Evolutionary conservation across 2,888 invertebrate genomes (phyloP).

Genomic region (Leucania comma): DNA sequence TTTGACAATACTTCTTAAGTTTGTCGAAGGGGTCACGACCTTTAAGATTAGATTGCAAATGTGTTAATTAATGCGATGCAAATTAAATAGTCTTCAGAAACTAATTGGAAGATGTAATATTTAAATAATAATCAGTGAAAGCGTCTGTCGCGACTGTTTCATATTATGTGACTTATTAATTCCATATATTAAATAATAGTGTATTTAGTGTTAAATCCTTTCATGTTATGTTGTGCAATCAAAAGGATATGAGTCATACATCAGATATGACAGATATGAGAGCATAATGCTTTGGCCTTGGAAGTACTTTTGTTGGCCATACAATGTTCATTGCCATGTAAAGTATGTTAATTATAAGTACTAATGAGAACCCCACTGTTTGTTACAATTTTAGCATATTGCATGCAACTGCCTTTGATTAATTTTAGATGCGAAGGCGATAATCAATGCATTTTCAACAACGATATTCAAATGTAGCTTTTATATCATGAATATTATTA

Average conservation of each 20-base stretch:
- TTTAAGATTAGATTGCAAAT: slow-evolving; percentile 16
- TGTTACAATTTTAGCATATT: slow-evolving; percentile 71
- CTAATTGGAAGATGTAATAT: slow-evolving; percentile 23
- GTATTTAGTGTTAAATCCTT: slow-evolving; percentile 45
- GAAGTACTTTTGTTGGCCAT: slow-evolving; percentile 69
- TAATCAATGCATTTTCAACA: slow-evolving; percentile 43
- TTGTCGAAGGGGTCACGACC: background rate
- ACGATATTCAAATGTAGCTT: slow-evolving; percentile 26
- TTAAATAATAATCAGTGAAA: slow-evolving; percentile 52
- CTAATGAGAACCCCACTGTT: slow-evolving; percentile 76
- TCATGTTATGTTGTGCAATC: slow-evolving; percentile 53
- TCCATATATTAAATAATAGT: background rate
- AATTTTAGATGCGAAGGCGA: slow-evolving; percentile 45
- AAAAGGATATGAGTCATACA: slow-evolving; percentile 67
- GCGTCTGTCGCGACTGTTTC: slow-evolving; percentile 18
- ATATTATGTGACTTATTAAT: slow-evolving; percentile 37
- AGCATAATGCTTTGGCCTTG: slow-evolving; percentile 70
- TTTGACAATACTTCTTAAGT: background rate
- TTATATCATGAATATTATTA: slow-evolving; percentile 20
- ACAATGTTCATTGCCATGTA: slow-evolving; percentile 75
- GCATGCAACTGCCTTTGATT: slow-evolving; percentile 60
- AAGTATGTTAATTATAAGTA: slow-evolving; percentile 81
- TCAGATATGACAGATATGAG: slow-evolving; percentile 66
- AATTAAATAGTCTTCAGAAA: slow-evolving; percentile 10
- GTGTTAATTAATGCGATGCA: slow-evolving; percentile 3